These are phyloP conservation scores for Meandrina meandrites DNA, from an alignment of 92 coral and sea anemone genomes.

Conservation along the genomic window DNA sequence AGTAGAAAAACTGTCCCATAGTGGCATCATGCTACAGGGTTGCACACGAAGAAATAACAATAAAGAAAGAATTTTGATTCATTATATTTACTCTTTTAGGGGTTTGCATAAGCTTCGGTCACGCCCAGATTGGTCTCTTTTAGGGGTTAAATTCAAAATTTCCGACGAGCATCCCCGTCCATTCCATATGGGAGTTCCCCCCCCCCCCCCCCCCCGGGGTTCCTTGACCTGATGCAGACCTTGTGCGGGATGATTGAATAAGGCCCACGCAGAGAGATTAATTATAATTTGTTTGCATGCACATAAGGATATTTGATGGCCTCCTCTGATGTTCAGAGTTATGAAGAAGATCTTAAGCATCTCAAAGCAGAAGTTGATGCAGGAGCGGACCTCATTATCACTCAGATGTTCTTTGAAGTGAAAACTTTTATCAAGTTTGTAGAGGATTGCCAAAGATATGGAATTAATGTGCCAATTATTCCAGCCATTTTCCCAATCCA, in stretches of 20 bases:
- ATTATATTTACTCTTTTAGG: no score
- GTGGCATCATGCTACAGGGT: no score
- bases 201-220: no score
- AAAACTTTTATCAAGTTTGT: slow-evolving; percentile 69
- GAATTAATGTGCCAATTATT: slow-evolving; percentile 85
- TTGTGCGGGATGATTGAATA: not conserved
- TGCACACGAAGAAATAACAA: no score
- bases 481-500: slow-evolving; percentile 88
- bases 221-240: no score
- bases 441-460: slow-evolving; percentile 73
- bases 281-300: not conserved
- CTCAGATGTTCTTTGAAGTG: slow-evolving; percentile 89
- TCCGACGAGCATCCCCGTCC: no score
- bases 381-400: slow-evolving; percentile 80
- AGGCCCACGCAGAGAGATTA: not conserved
- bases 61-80: no score
- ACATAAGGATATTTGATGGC: slow-evolving; percentile 59
- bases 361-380: slow-evolving; percentile 77
- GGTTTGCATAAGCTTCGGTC: no score
- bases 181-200: no score
- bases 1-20: no score
- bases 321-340: slow-evolving; percentile 40
- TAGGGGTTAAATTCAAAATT: no score
- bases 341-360: slow-evolving; percentile 73
- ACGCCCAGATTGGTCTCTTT: no score